Conservation (phyloP, 2,888 invertebrate genomes). For the Hedya salicella region DNA sequence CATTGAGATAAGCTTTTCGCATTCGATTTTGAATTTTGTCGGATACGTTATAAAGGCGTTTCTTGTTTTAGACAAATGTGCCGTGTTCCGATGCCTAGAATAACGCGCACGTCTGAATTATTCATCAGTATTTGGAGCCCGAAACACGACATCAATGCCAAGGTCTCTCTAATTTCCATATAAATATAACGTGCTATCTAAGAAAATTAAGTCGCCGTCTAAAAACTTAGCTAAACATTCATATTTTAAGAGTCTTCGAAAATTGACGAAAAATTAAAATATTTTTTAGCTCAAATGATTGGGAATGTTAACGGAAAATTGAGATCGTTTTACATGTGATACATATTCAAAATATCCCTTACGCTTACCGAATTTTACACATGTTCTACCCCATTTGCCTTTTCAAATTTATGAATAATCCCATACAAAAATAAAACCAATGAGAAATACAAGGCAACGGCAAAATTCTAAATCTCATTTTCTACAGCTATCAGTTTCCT, state of each 20-base stretch:
- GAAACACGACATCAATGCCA: slow-evolving; percentile 5
- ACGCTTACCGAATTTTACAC: too few species aligned
- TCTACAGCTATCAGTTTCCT: too few species aligned
- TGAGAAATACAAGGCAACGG: too few species aligned
- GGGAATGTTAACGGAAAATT: too few species aligned
- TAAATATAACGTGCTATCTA: background rate
- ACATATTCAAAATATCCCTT: too few species aligned
- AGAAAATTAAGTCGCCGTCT: background rate
- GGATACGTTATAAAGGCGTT: background rate
- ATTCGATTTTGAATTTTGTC: background rate
- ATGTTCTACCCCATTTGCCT: too few species aligned
- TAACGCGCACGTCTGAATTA: slow-evolving; percentile 5
- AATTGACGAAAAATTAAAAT: background rate
- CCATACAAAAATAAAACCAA: too few species aligned
- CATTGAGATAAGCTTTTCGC: background rate
- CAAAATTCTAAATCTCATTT: too few species aligned
- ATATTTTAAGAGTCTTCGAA: background rate
- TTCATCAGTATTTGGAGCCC: slow-evolving; percentile 8
- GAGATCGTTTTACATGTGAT: too few species aligned
- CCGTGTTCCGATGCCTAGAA: background rate
- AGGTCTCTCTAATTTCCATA: background rate
- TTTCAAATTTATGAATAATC: too few species aligned
- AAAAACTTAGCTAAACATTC: background rate
- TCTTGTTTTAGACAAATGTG: background rate
- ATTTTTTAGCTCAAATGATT: too few species aligned